These are phyloP conservation scores for Strigamia maritima DNA, from an alignment of 2,888 invertebrate genomes.

Conservation along the genomic window DNA sequence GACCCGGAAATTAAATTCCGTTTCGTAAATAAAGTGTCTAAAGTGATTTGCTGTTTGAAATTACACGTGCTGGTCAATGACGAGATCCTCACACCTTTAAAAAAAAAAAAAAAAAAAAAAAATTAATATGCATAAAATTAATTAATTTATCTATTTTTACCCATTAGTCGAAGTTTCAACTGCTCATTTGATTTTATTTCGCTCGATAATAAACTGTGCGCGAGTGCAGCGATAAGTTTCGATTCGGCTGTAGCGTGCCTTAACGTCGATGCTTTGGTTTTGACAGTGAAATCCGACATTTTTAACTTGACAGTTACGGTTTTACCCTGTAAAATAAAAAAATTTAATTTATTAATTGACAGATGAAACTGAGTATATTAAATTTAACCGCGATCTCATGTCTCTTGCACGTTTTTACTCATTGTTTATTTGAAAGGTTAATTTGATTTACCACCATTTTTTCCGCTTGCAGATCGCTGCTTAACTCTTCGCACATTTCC, in stretches of 20 bases:
- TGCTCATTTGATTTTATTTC: slow-evolving; percentile 36
- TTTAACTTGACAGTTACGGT: slow-evolving; percentile 39
- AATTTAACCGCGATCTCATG: no score
- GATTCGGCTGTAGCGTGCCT: background rate
- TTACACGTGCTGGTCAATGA: background rate
- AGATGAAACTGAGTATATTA: no score
- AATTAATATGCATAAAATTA: background rate
- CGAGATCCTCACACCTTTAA: background rate
- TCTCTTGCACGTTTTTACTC: no score
- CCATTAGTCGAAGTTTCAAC: slow-evolving; percentile 37
- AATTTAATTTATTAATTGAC: background rate
- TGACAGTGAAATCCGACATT: slow-evolving; percentile 34
- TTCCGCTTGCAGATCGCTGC: slow-evolving; percentile 36
- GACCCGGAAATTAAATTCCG: background rate
- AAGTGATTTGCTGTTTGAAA: background rate
- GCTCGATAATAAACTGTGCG: slow-evolving; percentile 29
- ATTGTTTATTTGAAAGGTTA: no score
- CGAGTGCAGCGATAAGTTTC: slow-evolving; percentile 22
- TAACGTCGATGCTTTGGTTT: slow-evolving; percentile 37
- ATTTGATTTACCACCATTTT: slow-evolving; percentile 38
- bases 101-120: background rate
- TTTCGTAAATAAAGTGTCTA: background rate
- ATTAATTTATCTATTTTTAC: background rate
- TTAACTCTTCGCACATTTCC: slow-evolving; percentile 35
- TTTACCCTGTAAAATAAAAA: slow-evolving; percentile 36